Evolutionary conservation across 2,888 invertebrate genomes (phyloP), one percentile per base, ranked within the genome.

Genomic region (Neoaliturus tenellus): DNA sequence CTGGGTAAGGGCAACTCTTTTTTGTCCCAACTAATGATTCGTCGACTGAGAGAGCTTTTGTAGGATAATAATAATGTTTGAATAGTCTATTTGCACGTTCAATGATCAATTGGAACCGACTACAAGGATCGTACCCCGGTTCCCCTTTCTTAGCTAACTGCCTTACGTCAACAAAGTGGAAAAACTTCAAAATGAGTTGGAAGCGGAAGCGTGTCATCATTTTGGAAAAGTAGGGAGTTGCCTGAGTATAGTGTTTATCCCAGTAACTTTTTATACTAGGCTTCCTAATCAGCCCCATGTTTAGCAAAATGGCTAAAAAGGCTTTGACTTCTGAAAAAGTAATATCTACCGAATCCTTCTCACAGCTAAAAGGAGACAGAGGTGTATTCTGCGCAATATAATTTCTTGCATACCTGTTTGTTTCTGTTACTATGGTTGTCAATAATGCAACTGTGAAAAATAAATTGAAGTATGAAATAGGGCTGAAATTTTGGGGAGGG

Each of bases 11-110:
- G 48, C 82, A 23, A 71, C 48, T 3, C 28, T 17, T 51, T 58
- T 82, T 82, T 28, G 73, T 51, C 31, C 82, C 82, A 6, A 82
- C 73, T 10, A 82, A 28, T n/a, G 71, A 71, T 73, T 82, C 82
- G 71, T 82, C 69, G 0, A 82, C 51, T 41, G 69, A 82, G 20
- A 71, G 48, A 35, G 44, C 44, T 51, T 82, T n/a, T 33, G 33
- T 51, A 33, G 75, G 55, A 33, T 31, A 41, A 12, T 48, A 82
- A 82, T 82, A 41, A 0, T 41, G 28, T 71, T 44, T 33, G 44
- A 81, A 82, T 1, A 69, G 28, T 23, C 44, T 39, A 44, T 82
- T 82, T 12, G 81, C 41, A 17, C 69, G 81, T 31, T 82, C 28
- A 28, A 82, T 67, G n/a, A 82, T 0, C 14, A 69, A 31, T 48